phyloP scores from a whole-genome alignment of 2,888 invertebrate genomes.

The Callosobruchus maculatus region DNA sequence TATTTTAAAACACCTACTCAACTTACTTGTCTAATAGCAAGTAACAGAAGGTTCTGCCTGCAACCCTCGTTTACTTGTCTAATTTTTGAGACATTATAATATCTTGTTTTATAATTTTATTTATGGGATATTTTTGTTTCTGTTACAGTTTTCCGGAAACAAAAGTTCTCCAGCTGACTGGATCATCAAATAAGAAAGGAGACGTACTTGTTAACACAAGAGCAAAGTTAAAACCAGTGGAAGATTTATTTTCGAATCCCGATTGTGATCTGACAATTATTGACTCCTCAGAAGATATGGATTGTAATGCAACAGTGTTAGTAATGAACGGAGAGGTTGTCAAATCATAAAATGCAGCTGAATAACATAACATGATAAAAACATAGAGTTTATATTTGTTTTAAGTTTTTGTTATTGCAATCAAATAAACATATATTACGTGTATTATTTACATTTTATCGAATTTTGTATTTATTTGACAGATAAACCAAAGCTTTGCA shows the following conservation, averaged over 20 bases:
- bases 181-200: slow-evolving; percentile 38
- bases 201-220: slow-evolving; percentile 39
- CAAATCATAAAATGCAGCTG: too few species aligned
- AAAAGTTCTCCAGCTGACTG: slow-evolving; percentile 29
- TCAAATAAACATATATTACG: neutral
- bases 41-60: too few species aligned
- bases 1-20: too few species aligned
- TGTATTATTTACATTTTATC: too few species aligned
- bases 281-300: slow-evolving; percentile 28
- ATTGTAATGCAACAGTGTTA: slow-evolving; percentile 18
- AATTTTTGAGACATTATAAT: too few species aligned
- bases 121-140: neutral
- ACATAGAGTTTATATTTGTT: neutral
- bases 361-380: neutral
- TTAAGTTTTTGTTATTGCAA: neutral
- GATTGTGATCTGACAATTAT: slow-evolving; percentile 35
- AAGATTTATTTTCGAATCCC: slow-evolving; percentile 39
- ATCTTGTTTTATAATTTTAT: too few species aligned
- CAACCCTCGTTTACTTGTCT: too few species aligned
- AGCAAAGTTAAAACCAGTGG: slow-evolving; percentile 35
- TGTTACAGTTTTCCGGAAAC: slow-evolving; percentile 39
- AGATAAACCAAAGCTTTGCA: too few species aligned
- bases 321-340: slow-evolving; percentile 5
- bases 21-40: too few species aligned
- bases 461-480: neutral